Evolutionary conservation across 2,113 vertebrate species (phyloP), one percentile per base, ranked within the genome.

Genomic region (Amblyopsis rosae): DNA sequence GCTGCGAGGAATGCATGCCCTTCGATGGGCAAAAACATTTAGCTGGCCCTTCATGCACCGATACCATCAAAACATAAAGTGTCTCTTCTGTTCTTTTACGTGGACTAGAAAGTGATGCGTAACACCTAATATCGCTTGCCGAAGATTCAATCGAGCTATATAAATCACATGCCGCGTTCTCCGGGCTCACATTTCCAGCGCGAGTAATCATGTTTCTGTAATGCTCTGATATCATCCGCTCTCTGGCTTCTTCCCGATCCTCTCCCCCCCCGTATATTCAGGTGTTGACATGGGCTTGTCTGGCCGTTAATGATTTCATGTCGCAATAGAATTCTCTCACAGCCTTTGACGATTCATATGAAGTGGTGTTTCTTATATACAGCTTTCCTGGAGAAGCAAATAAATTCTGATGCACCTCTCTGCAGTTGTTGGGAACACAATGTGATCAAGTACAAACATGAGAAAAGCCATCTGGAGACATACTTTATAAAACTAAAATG

Each of bases 1-100:
- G 72, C 73, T 66, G 75, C 62, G 53, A 74, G 68, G 77, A 79
- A 82, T 73, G 75, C 70, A 16, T 9, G 13, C 57, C 80, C 70
- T 82, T 77, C 69, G 53, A 72, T 59, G 12, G 9, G 17, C 71
- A 48, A 58, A 70, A 59, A 76, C 75, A 71, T 53, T 46, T 1
- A 59, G 8, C 64, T 11, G 1, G 35, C 48, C 65, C 10, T 47
- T n/a, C 19, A 33, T 50, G 15, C 16, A 62, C 17, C 33, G 7
- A 61, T 49, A 70, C 65, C 54, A 76, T 57, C 56, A 8, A 69
- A 47, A 75, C 63, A 77, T 26, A 26, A 26, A 26, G 17, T 15
- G 11, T 15, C 35, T 1, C 3, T 54, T 47, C 15, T 48, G 32
- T 26, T 32, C 26, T 9, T 32, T 64, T 32, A 64, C 26, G 26